These are phyloP conservation scores for Bedellia somnulentella DNA, from an alignment of 2,888 invertebrate species.

Conservation along the genomic window DNA sequence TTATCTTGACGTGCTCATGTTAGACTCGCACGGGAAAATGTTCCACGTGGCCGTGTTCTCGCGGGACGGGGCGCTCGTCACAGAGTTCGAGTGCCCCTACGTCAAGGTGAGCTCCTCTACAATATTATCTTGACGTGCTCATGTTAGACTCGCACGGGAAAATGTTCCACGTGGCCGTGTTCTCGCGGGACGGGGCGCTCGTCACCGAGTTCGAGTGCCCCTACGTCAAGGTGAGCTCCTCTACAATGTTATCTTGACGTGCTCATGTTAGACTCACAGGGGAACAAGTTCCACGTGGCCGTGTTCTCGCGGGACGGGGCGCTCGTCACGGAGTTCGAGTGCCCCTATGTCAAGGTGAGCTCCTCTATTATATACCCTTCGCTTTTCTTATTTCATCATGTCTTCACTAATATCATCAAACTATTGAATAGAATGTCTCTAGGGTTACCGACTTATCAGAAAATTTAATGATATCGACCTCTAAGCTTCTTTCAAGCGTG, in stretches of 20 bases:
- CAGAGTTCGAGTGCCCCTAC: constrained; percentile 96
- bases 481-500: no score
- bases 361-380: neutral
- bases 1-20: constrained; percentile 95
- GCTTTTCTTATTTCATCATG: no score
- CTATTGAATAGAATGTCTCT: no score
- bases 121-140: neutral
- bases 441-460: no score
- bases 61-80: constrained; percentile 81
- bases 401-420: no score
- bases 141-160: no score
- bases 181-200: neutral
- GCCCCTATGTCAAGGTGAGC: constrained; percentile 93
- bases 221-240: no score
- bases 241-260: no score
- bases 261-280: constrained; percentile 96
- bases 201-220: no score
- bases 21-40: constrained; percentile 97
- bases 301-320: constrained; percentile 90
- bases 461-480: no score
- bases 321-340: constrained; percentile 90
- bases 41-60: constrained; percentile 97
- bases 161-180: neutral
- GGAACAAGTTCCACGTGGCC: constrained; percentile 96
- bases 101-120: constrained; percentile 83